Evolutionary conservation across 2,113 vertebrate species (phyloP).

Genomic region (Columba livia): DNA sequence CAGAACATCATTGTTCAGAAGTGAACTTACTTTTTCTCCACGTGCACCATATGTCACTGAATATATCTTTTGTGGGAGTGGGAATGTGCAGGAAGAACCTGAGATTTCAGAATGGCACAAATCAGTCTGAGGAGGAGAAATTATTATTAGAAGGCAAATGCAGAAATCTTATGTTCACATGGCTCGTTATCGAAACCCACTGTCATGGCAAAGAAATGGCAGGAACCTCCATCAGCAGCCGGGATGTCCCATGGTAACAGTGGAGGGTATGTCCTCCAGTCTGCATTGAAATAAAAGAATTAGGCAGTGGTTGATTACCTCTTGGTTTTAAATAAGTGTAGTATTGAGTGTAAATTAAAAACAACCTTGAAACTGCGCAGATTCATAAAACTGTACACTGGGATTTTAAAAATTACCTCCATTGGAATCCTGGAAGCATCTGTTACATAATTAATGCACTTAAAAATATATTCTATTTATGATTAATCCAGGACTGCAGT

Average conservation of each 20-base stretch:
- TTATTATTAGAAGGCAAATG: background rate
- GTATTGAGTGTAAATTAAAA: background rate
- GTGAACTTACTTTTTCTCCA: background rate
- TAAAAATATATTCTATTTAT: constrained; percentile 69
- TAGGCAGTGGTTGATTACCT: background rate
- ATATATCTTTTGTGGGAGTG: accelerated
- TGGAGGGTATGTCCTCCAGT: background rate
- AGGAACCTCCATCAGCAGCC: background rate
- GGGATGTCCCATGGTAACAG: accelerated
- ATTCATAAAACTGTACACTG: constrained; percentile 34
- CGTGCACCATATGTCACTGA: accelerated
- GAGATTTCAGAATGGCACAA: background rate
- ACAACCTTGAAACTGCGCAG: constrained; percentile 44
- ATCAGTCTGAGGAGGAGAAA: background rate
- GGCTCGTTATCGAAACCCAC: background rate
- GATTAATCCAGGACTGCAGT: constrained; percentile 56
- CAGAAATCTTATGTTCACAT: accelerated
- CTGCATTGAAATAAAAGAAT: background rate
- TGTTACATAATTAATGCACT: constrained; percentile 70
- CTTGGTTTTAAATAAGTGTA: background rate
- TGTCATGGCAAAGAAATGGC: background rate
- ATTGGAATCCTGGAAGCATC: constrained; percentile 66
- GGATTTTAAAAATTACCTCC: constrained; percentile 65
- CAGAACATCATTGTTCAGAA: background rate
- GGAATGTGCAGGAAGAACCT: background rate